Evolutionary conservation across 1,140 invertebrate species (phyloP), one percentile per base, ranked within the genome.

Genomic region (Drepana arcuata): DNA sequence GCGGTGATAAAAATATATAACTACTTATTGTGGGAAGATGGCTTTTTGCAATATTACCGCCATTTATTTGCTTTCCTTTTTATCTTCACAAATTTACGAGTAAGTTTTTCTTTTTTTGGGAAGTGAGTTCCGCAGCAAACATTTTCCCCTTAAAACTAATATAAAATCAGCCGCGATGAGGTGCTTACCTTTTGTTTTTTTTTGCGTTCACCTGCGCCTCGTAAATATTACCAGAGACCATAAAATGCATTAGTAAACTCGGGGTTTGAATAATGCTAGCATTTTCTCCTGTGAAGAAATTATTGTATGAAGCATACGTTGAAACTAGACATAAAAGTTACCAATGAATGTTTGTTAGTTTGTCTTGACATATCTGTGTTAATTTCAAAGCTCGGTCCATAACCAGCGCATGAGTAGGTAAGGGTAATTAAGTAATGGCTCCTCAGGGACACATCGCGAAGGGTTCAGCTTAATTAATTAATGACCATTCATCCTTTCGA

Each of bases 351-450:
- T n/a, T n/a, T n/a, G n/a, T n/a, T n/a, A 16, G 28, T 34, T 30
- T 35, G 32, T 43, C 29, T 44, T 33, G 27, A 15, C 28, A 30
- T 13, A 32, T 16, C 27, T 29, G 15, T 13, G 27, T 29, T 6
- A 10, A 7, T 29, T 14, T 23, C 11, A 27, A 41, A 33, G 21
- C 14, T n/a, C n/a, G n/a, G n/a, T 2, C 14, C 34, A 23, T 16
- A 63, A 59, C 62, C 51, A 65, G 48, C 59, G 49, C 52, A 56
- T 62, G 59, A 41, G 48, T 59, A 63, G 9, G n/a, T n/a, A n/a
- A 67, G 72, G 55, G 58, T 78, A 78, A 81, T 77, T 81, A 81
- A 81, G 60, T 74, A 73, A 81, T 77, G 70, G 70, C 48, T 68
- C 74, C 57, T 48, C 36, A 37, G 77, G 63, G 74, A 63, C 65